Evolutionary conservation across 2,113 vertebrate genomes (phyloP).

Genomic region (Salvelinus fontinalis): DNA sequence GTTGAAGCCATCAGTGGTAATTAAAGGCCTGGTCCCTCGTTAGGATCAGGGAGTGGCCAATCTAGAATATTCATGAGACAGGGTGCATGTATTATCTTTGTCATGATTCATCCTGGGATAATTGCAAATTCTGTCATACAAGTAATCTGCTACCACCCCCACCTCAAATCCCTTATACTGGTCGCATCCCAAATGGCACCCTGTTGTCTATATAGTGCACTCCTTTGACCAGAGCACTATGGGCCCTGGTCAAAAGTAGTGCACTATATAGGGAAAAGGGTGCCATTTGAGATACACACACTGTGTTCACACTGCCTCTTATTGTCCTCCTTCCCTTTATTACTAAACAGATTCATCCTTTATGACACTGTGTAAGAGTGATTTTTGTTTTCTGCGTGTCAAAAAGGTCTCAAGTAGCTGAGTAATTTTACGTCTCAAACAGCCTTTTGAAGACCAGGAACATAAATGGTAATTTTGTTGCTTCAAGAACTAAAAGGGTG

Average conservation of each 20-base stretch:
- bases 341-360: neutral
- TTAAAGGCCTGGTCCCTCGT: slow-evolving; percentile 46
- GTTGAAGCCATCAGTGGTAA: slow-evolving; percentile 52
- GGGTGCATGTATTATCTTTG: slow-evolving; percentile 58
- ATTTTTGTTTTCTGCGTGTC: neutral
- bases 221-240: no score
- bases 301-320: no score
- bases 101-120: slow-evolving; percentile 52
- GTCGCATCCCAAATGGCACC: neutral
- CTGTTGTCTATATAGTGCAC: neutral
- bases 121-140: slow-evolving; percentile 43
- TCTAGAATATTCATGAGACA: slow-evolving; percentile 59
- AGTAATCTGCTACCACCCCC: slow-evolving; percentile 20
- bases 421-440: neutral
- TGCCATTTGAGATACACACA: no score
- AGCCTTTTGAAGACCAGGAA: no score
- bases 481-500: neutral
- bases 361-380: neutral
- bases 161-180: slow-evolving; percentile 21
- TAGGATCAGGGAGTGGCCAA: slow-evolving; percentile 52
- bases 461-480: no score
- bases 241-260: no score
- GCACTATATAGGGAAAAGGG: no score
- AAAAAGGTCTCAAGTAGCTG: neutral
- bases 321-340: no score